Conservation (phyloP, 2,888 invertebrate species). For the Leistus spinibarbis region DNA sequence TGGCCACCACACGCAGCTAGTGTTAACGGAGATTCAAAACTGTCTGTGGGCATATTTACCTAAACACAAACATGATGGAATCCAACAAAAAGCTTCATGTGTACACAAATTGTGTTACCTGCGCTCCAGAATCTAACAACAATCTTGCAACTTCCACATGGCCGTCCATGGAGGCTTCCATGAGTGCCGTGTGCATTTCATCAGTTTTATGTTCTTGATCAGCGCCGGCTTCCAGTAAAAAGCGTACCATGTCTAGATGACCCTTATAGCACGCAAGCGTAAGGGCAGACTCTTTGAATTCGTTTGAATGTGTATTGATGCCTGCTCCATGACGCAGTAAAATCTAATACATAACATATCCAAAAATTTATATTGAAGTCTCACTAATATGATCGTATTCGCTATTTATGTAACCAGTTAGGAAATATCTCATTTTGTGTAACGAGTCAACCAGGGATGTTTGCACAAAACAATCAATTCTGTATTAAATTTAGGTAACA, state of each 20-base stretch:
- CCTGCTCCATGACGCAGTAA: slow-evolving; percentile 93
- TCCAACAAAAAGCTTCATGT: background rate
- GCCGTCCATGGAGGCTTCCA: slow-evolving; percentile 99
- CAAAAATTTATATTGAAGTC: no score
- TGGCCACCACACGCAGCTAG: slow-evolving; percentile 99
- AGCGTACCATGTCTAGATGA: slow-evolving; percentile 97
- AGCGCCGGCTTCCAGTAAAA: slow-evolving; percentile 93
- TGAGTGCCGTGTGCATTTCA: slow-evolving; percentile 99
- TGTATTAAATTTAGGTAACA: no score
- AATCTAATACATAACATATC: slow-evolving; percentile 59
- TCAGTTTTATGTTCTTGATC: slow-evolving; percentile 99
- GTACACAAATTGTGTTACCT: slow-evolving; percentile 55
- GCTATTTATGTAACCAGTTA: no score
- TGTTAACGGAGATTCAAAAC: slow-evolving; percentile 98
- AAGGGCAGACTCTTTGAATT: slow-evolving; percentile 98
- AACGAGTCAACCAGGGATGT: no score
- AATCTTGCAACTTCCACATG: slow-evolving; percentile 97
- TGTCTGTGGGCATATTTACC: slow-evolving; percentile 99
- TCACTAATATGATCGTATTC: no score
- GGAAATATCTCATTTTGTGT: no score
- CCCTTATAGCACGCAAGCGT: slow-evolving; percentile 82
- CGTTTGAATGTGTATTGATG: slow-evolving; percentile 98
- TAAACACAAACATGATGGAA: slow-evolving; percentile 40
- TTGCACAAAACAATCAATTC: no score
- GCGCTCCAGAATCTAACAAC: slow-evolving; percentile 94